Base-by-base conservation (phyloP, 2,888 invertebrate species). In the Cristatella mucedo region DNA sequence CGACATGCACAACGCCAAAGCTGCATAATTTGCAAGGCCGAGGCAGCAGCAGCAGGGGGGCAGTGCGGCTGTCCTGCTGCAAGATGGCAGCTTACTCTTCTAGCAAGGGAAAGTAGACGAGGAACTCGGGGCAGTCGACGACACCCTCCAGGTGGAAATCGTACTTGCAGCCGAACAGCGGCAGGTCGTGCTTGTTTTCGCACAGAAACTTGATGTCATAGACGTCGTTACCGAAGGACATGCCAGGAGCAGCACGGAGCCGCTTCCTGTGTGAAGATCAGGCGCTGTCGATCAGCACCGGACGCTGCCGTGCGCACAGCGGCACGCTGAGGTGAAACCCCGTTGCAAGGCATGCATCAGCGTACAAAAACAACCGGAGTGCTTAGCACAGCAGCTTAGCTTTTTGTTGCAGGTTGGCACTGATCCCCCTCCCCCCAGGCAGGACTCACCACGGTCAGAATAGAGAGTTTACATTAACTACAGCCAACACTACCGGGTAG, bases 111-210 rank as follows among this genome's bases (percentile, higher is more conserved):
- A 93, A 85, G 67, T 95, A 79, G 13, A 95, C 89, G 43, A 99
- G 72, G 70, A 93, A 99, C 65, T 97, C 97, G 1, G 97, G 97
- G 64, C 97, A 99, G 63, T 99, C 80, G 1, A 99, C 95, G 5
- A 89, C 89, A 26, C 83, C 91, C 59, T 95, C 87, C 50, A 97
- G 70, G 56, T 82, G 78, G 64, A 99, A 99, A 66, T 87, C 78
- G 70, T 95, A 95, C 61, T 85, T 83, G 16, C 82, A 87, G 29
- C 95, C 95, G 71, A 97, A 97, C 16, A 95, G 67, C 1, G 87
- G 84, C 51, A 69, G 57, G 26, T 56, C 51, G 2, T 56, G 52
- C 38, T 58, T 58, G 41, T 55, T 52, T 2, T 53, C 48, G 1
- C 52, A 38, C 21, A 52, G 44, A 50, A 70, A 72, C 11, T 55